Conservation (phyloP, 2,797 vertebrate genomes). For the Takifugu ocellatus region DNA sequence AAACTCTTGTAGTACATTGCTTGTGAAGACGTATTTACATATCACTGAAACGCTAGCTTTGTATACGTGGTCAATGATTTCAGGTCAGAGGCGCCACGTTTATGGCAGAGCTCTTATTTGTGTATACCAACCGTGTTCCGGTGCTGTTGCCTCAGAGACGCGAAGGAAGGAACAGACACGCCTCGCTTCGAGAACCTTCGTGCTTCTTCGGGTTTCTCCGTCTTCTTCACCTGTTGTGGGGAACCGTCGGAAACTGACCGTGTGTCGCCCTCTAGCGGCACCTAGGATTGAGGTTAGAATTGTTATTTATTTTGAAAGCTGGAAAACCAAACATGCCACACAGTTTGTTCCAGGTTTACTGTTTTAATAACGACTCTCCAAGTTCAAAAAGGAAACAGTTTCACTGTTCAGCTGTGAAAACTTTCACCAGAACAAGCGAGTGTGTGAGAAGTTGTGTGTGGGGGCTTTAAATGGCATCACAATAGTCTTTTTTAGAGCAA, state of each 20-base stretch:
- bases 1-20: too few species aligned
- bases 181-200: conserved; percentile 3
- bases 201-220: neutral
- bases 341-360: conserved; percentile 22
- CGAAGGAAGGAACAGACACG: neutral
- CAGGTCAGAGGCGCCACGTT: too few species aligned
- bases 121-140: neutral
- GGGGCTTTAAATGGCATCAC: too few species aligned
- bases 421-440: conserved; percentile 41
- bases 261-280: neutral
- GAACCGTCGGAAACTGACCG: neutral
- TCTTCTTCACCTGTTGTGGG: neutral
- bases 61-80: too few species aligned
- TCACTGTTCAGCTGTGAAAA: conserved; percentile 34
- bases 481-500: too few species aligned
- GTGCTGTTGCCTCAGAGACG: too few species aligned
- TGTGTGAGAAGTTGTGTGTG: conserved; percentile 14
- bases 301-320: too few species aligned
- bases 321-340: neutral
- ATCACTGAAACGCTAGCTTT: too few species aligned
- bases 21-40: too few species aligned
- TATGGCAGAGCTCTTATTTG: conserved; percentile 5
- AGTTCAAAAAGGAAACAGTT: conserved; percentile 65
- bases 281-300: too few species aligned
- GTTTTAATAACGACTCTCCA: conserved; percentile 73